phyloP scores from a whole-genome alignment of 2,888 invertebrate species.

The Brassicogethes aeneus region DNA sequence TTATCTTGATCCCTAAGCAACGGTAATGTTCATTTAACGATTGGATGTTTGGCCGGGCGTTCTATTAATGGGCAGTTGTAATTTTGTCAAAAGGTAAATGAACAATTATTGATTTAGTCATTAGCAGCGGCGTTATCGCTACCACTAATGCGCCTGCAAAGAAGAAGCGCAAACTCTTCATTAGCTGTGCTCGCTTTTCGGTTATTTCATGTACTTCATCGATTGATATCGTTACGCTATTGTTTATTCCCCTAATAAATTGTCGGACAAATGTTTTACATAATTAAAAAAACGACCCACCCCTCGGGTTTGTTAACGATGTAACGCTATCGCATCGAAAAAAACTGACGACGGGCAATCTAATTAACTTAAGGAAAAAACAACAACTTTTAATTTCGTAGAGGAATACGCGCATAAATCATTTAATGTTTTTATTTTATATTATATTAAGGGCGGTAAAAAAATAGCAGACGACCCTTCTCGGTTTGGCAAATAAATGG shows the following conservation, averaged over 20 bases:
- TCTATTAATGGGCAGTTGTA: conserved; percentile 34
- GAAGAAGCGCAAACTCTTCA: conserved; percentile 40
- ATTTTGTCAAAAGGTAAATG: conserved; percentile 37
- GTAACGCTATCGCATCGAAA: neutral
- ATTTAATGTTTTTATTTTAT: too few relatives aligned
- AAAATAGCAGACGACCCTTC: too few relatives aligned
- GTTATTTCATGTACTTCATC: conserved; percentile 19
- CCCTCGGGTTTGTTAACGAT: neutral
- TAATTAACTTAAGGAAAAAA: neutral
- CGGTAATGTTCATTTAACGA: conserved; percentile 30
- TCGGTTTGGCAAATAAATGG: too few relatives aligned
- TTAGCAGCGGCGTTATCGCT: conserved; percentile 38
- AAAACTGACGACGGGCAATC: neutral
- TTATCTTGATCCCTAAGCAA: conserved; percentile 17
- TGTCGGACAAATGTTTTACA: neutral
- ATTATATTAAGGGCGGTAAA: too few relatives aligned
- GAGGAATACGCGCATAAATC: too few relatives aligned
- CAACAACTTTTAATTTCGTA: neutral
- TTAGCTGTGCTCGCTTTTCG: conserved; percentile 32
- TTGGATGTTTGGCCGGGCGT: conserved; percentile 17
- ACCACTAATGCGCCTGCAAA: conserved; percentile 16
- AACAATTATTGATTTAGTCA: conserved; percentile 42
- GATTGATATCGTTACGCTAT: neutral
- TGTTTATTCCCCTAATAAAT: neutral
- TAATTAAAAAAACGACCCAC: neutral